Conservation (phyloP, 2,113 vertebrate genomes). For the Mesoclemmys tuberculata region DNA sequence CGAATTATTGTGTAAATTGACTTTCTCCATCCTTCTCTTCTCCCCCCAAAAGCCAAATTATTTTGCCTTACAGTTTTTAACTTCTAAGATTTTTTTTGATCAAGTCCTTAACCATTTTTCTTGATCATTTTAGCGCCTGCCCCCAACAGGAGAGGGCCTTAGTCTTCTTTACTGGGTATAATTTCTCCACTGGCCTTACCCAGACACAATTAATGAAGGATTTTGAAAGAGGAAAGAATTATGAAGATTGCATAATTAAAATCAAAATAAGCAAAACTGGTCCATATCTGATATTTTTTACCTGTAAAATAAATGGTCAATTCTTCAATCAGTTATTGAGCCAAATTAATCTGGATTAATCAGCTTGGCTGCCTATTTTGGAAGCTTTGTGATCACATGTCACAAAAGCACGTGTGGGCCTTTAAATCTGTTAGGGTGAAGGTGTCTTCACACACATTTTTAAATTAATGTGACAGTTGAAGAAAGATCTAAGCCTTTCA, state of each 20-base stretch:
- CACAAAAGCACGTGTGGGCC: neutral
- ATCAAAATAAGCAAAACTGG: neutral
- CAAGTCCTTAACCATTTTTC: constrained; percentile 59
- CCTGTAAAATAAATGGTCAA: neutral
- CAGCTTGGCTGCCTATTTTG: neutral
- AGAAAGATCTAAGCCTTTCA: neutral
- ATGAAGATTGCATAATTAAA: neutral
- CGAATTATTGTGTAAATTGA: too few species aligned
- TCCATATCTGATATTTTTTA: neutral
- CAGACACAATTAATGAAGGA: neutral
- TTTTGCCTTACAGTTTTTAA: neutral
- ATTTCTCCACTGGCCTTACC: constrained; percentile 9
- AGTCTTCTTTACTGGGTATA: constrained; percentile 11
- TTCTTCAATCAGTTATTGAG: neutral
- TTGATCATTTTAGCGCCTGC: constrained; percentile 28
- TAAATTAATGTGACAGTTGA: fast-evolving
- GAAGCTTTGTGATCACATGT: neutral
- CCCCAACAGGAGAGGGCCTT: neutral
- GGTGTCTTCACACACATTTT: neutral
- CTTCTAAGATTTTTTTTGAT: neutral
- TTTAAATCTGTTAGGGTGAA: fast-evolving
- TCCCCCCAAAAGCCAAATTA: neutral
- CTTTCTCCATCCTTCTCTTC: too few species aligned
- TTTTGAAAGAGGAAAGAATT: neutral
- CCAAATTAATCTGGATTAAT: neutral